These are phyloP conservation scores for Stichodactyla mertensii DNA, from an alignment of 64 coral and sea anemone species.

Conservation along the genomic window DNA sequence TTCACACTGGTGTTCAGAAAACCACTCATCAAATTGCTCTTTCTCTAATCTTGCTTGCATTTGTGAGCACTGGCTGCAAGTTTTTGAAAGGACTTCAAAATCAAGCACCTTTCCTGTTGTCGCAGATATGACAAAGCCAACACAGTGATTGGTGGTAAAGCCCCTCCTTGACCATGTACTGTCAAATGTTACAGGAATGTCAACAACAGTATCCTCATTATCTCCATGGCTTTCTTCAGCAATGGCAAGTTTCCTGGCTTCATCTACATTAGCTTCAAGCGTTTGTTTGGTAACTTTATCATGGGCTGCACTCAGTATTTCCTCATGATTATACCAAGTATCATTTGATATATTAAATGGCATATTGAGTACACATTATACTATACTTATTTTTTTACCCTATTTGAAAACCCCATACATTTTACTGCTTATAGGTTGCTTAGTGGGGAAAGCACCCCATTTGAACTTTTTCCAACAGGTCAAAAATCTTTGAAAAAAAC, in stretches of 20 bases:
- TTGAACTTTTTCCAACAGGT: too few relatives aligned
- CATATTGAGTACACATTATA: constrained; percentile 28
- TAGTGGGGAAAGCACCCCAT: too few relatives aligned
- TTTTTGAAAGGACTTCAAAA: constrained; percentile 48
- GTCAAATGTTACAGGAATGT: constrained; percentile 55
- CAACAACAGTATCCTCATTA: constrained; percentile 28
- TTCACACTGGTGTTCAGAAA: constrained; percentile 20
- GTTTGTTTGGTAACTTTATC: neutral
- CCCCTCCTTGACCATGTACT: constrained; percentile 51
- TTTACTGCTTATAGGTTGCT: too few relatives aligned
- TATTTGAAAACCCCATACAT: too few relatives aligned
- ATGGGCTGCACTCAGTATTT: neutral
- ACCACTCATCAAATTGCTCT: constrained; percentile 48
- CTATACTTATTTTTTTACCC: too few relatives aligned
- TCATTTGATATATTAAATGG: constrained; percentile 23
- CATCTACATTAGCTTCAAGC: constrained; percentile 8
- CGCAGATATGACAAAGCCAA: constrained; percentile 44
- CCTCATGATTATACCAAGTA: constrained; percentile 34
- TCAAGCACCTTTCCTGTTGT: constrained; percentile 46
- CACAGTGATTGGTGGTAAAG: constrained; percentile 47
- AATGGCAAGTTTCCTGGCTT: constrained; percentile 3
- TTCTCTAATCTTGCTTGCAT: constrained; percentile 10
- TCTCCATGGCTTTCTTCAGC: constrained; percentile 24
- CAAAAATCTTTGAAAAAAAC: too few relatives aligned
- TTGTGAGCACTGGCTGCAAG: constrained; percentile 21